phyloP scores from a whole-genome alignment of 2,797 vertebrate genomes.

The Danio tinwini region DNA sequence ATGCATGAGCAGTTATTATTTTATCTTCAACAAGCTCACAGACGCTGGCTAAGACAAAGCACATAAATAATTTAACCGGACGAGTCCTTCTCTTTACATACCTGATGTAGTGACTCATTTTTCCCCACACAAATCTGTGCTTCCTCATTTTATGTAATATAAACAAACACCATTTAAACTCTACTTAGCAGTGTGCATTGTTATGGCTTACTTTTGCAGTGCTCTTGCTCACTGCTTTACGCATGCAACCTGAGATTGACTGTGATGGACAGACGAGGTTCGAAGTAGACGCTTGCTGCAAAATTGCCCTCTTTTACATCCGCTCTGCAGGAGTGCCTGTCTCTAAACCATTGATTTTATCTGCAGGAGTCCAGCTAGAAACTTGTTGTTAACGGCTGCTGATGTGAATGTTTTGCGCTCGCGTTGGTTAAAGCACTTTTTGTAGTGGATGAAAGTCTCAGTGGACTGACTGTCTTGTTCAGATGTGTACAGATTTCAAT shows the following conservation, averaged over 20 bases:
- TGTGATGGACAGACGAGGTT: constrained; percentile 14
- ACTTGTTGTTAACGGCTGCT: constrained; percentile 10
- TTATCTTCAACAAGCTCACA: constrained; percentile 34
- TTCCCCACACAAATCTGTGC: not conserved
- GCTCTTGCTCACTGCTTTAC: not conserved
- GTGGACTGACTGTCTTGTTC: not conserved
- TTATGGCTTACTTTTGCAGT: constrained; percentile 1
- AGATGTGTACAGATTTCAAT: not conserved
- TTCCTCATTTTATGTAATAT: not conserved
- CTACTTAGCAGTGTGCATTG: not conserved
- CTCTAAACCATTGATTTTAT: constrained; percentile 36
- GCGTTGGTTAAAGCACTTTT: constrained; percentile 16
- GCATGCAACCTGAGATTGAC: not conserved
- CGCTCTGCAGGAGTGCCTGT: constrained; percentile 24
- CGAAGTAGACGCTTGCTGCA: constrained; percentile 18
- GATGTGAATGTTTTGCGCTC: constrained; percentile 28
- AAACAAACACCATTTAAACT: not conserved
- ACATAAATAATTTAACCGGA: constrained; percentile 7
- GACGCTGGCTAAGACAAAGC: constrained; percentile 9
- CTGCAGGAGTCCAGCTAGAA: constrained; percentile 27
- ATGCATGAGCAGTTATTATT: constrained; percentile 47
- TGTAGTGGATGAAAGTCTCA: constrained; percentile 11
- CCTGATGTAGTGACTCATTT: not conserved
- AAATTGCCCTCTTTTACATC: constrained; percentile 26
- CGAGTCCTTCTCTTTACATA: not conserved